Evolutionary conservation across 2,113 vertebrate species (phyloP).

Genomic region (Nycticebus coucang): DNA sequence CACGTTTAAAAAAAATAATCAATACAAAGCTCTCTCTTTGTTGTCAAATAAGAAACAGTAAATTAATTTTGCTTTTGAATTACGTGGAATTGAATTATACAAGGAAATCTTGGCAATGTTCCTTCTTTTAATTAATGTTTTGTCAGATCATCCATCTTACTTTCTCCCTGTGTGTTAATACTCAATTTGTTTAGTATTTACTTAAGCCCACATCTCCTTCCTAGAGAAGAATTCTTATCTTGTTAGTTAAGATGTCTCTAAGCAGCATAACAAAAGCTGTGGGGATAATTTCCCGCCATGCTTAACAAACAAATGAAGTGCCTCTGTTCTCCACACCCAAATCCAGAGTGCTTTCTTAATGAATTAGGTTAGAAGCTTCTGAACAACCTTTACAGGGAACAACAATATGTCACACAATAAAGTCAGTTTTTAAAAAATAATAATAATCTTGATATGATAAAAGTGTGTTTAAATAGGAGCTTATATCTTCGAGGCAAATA

Average conservation of each 20-base stretch:
- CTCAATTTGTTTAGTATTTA: slow-evolving; percentile 76
- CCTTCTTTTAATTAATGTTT: slow-evolving; percentile 81
- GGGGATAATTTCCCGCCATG: background rate
- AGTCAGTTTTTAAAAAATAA: slow-evolving; percentile 38
- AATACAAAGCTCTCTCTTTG: slow-evolving; percentile 72
- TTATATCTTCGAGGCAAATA: slow-evolving; percentile 12
- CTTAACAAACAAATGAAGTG: slow-evolving; percentile 62
- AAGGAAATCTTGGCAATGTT: slow-evolving; percentile 71
- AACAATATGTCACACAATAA: background rate
- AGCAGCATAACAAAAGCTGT: slow-evolving; percentile 55
- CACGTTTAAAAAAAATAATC: slow-evolving; percentile 74
- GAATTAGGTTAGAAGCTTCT: background rate
- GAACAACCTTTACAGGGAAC: background rate
- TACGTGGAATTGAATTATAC: slow-evolving; percentile 74
- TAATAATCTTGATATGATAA: background rate
- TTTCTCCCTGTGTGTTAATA: slow-evolving; percentile 75
- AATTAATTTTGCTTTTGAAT: slow-evolving; percentile 84
- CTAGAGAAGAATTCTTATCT: slow-evolving; percentile 69
- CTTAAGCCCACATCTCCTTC: slow-evolving; percentile 61
- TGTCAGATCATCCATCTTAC: slow-evolving; percentile 83
- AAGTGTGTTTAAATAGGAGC: background rate
- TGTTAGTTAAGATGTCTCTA: slow-evolving; percentile 68
- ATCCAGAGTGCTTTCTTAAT: slow-evolving; percentile 19
- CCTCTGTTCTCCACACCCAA: background rate
- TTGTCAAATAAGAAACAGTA: slow-evolving; percentile 78